Percentiles rank a stretch among this genome's conserved stretches.
Evolutionary conservation across 1,140 invertebrate genomes (phyloP).

Genomic region (Lordiphosa clarofinis): DNA sequence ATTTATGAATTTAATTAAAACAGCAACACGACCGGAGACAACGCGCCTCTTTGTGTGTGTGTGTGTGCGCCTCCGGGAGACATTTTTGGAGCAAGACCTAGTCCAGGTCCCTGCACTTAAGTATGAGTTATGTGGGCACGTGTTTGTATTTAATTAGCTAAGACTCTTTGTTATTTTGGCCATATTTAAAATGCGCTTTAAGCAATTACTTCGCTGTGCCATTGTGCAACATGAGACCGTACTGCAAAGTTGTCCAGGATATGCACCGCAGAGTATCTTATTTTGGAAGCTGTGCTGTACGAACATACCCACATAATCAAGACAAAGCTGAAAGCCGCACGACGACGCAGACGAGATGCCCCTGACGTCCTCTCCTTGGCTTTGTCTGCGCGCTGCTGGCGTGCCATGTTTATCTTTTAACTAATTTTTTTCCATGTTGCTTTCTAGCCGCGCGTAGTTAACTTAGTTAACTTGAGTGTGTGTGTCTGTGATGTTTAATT

Average conservation of each 20-base stretch:
- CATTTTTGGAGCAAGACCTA: constrained; percentile 11
- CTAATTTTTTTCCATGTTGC: constrained; percentile 76
- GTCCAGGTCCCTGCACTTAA: constrained; percentile 12
- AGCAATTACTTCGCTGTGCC: constrained; percentile 67
- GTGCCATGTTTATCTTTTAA: constrained; percentile 77
- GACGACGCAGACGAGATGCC: constrained; percentile 17
- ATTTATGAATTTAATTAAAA: constrained; percentile 77
- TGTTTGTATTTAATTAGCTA: constrained; percentile 74
- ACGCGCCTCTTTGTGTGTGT: constrained; percentile 40
- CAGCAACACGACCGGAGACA: constrained; percentile 49
- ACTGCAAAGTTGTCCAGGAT: constrained; percentile 45
- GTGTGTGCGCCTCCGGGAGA: constrained; percentile 20
- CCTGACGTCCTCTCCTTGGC: constrained; percentile 10
- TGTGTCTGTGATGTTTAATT: constrained; percentile 56
- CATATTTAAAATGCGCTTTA: constrained; percentile 72
- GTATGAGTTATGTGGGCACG: constrained; percentile 67
- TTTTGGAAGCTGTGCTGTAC: constrained; percentile 46
- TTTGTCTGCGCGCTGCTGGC: constrained; percentile 66
- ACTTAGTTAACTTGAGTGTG: constrained; percentile 57
- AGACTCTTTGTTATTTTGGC: constrained; percentile 53
- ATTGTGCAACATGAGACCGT: constrained; percentile 53
- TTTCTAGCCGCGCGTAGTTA: constrained; percentile 52
- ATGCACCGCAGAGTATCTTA: constrained; percentile 60
- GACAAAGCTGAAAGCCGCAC: constrained; percentile 68
- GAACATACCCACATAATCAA: constrained; percentile 53